Evolutionary conservation across 1,140 invertebrate species (phyloP), one percentile per base, ranked within the genome.

Genomic region (Lethrus apterus): DNA sequence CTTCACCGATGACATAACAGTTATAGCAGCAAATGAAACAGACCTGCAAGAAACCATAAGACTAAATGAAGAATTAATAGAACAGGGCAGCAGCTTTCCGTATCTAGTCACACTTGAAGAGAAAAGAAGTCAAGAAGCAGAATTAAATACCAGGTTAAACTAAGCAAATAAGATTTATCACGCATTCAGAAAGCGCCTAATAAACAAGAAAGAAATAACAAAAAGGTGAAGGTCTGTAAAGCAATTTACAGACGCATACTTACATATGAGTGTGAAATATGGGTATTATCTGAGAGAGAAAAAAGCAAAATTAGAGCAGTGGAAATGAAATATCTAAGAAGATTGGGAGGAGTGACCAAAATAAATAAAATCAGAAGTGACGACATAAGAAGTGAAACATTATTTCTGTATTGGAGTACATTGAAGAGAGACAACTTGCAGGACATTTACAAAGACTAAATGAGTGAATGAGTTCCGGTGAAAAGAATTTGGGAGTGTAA

Each of bases 251-350:
- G 36, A 4, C 21, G 11, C 13, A 24, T 19, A 3, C 18, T 40
- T 5, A 40, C 18, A 9, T 40, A 21, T 24, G 36, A 21, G 24
- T 40, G 18, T 40, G 36, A 40, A 23, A n/a, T 21, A 24, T 21
- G 36, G 36, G 14, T 7, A 2, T 19, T 40, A 20, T 18, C 9
- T 2, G 11, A 7, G 9, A 43, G 26, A 43, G 23, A 43, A 15
- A 43, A 29, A 24, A 14, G 20, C 20, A 43, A 14, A 18, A 14
- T 43, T 4, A 15, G 15, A 24, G 41, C 41, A 4, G 24, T 31
- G 18, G 41, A 43, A 43, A 43, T 29, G 41, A 43, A 43, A 30
- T 43, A 30, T 17, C 11, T 43, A 14, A 29, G 24, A 30, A 30
- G 41, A 30, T 14, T 15, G 8, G 20, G 3, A 14, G 41, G 17